A percentile compares a stretch with the other conserved stretches of the same genome.
These are phyloP conservation scores for Pseudochirops corinnae DNA, from an alignment of 2,797 vertebrate species.

Conservation along the genomic window DNA sequence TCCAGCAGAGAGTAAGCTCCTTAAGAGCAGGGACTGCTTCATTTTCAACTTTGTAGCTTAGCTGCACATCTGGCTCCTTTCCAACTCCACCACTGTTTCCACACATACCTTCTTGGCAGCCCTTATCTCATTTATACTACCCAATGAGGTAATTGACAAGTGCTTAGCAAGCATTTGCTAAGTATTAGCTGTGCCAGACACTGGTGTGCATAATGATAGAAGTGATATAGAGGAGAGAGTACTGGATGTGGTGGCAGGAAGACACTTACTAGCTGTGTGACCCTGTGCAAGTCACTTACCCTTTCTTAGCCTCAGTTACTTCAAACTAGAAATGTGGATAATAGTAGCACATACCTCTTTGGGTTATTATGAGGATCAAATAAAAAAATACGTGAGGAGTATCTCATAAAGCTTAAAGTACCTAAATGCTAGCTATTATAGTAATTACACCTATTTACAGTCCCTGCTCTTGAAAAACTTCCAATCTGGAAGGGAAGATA, in stretches of 20 bases:
- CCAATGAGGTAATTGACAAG: neutral
- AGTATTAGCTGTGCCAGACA: neutral
- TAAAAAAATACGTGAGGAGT: neutral
- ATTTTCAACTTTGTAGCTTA: neutral
- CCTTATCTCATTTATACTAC: neutral
- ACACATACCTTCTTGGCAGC: neutral
- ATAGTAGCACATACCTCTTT: neutral
- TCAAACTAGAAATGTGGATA: neutral
- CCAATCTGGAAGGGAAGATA: neutral
- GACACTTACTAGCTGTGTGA: neutral
- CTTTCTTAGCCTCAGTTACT: neutral
- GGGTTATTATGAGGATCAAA: neutral
- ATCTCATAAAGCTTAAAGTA: neutral
- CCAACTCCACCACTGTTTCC: neutral
- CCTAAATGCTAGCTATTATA: neutral
- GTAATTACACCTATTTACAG: neutral
- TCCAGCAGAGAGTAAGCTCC: neutral
- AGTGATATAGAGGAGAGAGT: neutral
- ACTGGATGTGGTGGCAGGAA: neutral
- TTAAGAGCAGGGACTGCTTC: neutral
- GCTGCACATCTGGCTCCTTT: neutral
- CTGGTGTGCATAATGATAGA: neutral
- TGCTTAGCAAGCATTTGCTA: neutral
- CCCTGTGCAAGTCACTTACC: neutral
- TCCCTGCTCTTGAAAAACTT: neutral